Evolutionary conservation across 2,888 invertebrate genomes (phyloP), one percentile per base, ranked within the genome.

Genomic region (Zele albiditarsus): DNA sequence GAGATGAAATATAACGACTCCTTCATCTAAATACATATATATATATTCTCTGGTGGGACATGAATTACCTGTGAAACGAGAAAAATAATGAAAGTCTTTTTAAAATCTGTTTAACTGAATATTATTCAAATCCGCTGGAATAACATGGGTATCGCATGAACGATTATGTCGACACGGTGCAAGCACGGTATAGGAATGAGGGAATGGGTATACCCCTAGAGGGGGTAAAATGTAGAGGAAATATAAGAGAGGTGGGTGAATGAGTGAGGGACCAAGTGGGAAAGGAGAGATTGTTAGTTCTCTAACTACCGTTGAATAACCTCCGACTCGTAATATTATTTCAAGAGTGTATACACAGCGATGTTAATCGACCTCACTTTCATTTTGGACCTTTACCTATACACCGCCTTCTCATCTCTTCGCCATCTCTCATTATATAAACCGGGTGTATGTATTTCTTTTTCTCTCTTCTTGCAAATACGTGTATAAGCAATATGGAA

Each of bases 61-160:
- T 8, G n/a, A 53, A 53, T 82, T 81, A 76, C 80, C 77, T 79
- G 79, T 78, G 78, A 78, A 79, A 80, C 78, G 80, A 78, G 81
- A 78, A 82, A 81, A 82, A 82, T 82, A 82, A 83, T 81, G 80
- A 80, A 80, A 80, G 77, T 82, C 78, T 76, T 82, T 80, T 79
- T 53, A 80, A 85, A 86, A 85, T 84, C 82, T 81, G 83, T 81
- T 83, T 81, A 81, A 82, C 81, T 78, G 82, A 82, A 82, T 84
- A 83, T 86, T 84, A 86, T 84, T 85, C 84, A 85, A 84, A 86
- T 84, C 79, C 77, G 73, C 71, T 67, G 75, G 73, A 80, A 81
- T 84, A 82, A 83, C 80, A 80, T 79, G 79, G 79, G 78, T 82
- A 83, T 82, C 81, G 81, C 80, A 78, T 81, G 82, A 83, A 83